Conservation (phyloP, 53 echinoderm and acorn worm species). For the Stichopus horrens region DNA sequence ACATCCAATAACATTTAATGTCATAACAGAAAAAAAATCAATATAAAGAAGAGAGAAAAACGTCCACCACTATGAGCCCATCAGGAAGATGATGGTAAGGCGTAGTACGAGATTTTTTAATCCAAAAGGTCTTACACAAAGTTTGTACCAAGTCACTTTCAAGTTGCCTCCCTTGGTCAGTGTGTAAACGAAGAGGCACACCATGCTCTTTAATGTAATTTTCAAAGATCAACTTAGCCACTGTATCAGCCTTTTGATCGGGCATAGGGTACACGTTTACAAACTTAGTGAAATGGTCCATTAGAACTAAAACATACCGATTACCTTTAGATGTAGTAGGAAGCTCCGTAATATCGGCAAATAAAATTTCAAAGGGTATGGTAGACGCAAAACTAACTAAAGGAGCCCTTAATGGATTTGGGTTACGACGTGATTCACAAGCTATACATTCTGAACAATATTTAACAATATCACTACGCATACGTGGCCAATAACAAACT, state of each 20-base stretch:
- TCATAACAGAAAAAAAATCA: too few species aligned
- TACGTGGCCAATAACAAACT: too few species aligned
- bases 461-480: too few species aligned
- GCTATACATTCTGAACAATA: too few species aligned
- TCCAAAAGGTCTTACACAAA: conserved; percentile 49
- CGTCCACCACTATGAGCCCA: conserved; percentile 38
- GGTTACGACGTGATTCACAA: too few species aligned
- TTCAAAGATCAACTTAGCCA: conserved; percentile 51
- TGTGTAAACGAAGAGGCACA: conserved; percentile 55
- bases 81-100: conserved; percentile 58
- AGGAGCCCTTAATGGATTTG: too few species aligned
- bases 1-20: background rate
- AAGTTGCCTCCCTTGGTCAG: conserved; percentile 60
- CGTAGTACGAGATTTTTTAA: conserved; percentile 49
- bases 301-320: too few species aligned
- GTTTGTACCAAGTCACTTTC: conserved; percentile 40
- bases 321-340: too few species aligned
- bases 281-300: conserved; percentile 61
- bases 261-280: conserved; percentile 57
- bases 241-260: conserved; percentile 53
- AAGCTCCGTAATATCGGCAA: too few species aligned
- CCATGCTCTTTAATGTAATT: conserved; percentile 60
- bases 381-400: too few species aligned
- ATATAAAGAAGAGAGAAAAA: too few species aligned
- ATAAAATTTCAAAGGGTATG: too few species aligned